Evolutionary conservation across 2,797 vertebrate genomes (phyloP).

Genomic region (Buceros bicornis): DNA sequence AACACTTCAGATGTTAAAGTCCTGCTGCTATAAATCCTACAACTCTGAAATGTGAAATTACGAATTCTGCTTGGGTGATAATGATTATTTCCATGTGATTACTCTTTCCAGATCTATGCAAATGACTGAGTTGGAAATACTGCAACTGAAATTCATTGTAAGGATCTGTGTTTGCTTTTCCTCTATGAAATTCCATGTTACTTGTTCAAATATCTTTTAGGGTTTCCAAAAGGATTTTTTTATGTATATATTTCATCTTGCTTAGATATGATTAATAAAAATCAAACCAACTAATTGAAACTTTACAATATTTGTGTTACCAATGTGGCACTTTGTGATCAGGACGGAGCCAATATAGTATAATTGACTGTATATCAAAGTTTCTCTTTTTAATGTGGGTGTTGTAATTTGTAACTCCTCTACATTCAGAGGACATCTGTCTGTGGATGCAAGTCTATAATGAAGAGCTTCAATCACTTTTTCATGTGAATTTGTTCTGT

Average conservation of each 20-base stretch:
- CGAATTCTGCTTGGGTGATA: background rate
- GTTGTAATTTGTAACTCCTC: background rate
- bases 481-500: background rate
- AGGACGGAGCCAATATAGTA: background rate
- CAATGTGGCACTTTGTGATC: background rate
- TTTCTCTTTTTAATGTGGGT: background rate
- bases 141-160: background rate
- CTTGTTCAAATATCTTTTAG: background rate
- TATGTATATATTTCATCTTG: background rate
- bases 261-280: background rate
- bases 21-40: background rate
- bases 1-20: background rate
- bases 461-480: background rate
- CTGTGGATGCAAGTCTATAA: slow-evolving; percentile 6
- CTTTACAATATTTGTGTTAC: background rate
- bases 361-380: background rate
- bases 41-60: background rate
- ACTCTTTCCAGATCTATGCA: background rate
- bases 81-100: background rate
- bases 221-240: background rate
- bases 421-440: background rate
- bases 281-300: background rate
- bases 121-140: background rate
- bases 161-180: background rate
- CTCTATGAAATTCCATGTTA: background rate